phyloP scores from a whole-genome alignment of 2,113 vertebrate species.

The Oreotrochilus melanogaster region DNA sequence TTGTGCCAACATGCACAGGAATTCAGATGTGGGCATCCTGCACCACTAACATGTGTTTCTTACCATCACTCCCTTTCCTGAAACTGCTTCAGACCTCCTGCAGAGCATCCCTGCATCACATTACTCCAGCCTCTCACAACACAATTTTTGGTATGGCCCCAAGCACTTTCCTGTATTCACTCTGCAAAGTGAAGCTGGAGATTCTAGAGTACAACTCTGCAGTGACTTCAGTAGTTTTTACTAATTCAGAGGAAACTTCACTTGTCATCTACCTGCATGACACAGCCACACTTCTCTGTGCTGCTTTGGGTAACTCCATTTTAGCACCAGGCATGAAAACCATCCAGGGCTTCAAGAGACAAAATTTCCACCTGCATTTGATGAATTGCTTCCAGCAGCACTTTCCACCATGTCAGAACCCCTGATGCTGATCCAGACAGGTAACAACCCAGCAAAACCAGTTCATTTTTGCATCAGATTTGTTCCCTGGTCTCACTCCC shows the following conservation, averaged over 20 bases:
- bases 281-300: neutral
- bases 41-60: neutral
- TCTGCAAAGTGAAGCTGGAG: neutral
- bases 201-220: neutral
- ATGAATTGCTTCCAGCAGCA: neutral
- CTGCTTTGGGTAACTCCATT: neutral
- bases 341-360: neutral
- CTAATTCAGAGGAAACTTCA: neutral
- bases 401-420: neutral
- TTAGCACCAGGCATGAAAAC: neutral
- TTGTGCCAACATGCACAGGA: too few relatives aligned
- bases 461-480: neutral
- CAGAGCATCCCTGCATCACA: neutral
- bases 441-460: neutral
- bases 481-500: neutral
- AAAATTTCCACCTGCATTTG: neutral
- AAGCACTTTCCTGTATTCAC: neutral
- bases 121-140: neutral
- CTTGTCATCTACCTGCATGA: neutral
- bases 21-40: neutral
- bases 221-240: neutral
- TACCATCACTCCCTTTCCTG: neutral
- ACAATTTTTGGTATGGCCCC: neutral
- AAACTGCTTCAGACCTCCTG: neutral
- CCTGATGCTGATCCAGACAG: neutral